Evolutionary conservation across 2,888 invertebrate genomes (phyloP).

Genomic region (Rutpela maculata): DNA sequence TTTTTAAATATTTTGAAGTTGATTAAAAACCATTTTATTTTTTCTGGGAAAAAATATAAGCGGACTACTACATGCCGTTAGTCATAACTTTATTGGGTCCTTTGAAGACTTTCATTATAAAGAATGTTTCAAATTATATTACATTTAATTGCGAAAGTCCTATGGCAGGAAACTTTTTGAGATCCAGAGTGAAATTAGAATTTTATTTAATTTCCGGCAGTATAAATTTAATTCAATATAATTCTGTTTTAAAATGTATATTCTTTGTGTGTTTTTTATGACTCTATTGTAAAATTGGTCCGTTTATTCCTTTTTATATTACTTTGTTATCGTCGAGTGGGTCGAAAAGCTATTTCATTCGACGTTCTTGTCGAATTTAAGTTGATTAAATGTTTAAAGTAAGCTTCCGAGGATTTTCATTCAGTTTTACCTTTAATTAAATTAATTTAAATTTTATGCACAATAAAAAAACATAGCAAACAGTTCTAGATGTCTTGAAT

Average conservation of each 20-base stretch:
- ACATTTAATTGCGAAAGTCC: neutral
- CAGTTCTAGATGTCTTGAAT: no score
- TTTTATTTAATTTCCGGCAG: neutral
- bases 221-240: neutral
- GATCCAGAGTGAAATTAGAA: neutral
- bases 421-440: conserved; percentile 36
- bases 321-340: conserved; percentile 35
- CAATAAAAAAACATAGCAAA: no score
- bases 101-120: no score
- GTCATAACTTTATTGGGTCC: no score
- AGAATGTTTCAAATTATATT: neutral
- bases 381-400: conserved; percentile 40
- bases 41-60: no score
- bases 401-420: conserved; percentile 27
- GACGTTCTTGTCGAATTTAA: conserved; percentile 41
- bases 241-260: conserved; percentile 15
- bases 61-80: no score
- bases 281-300: conserved; percentile 31
- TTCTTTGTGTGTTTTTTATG: conserved; percentile 11
- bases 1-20: no score
- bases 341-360: conserved; percentile 37
- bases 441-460: conserved; percentile 2
- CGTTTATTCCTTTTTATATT: conserved; percentile 37
- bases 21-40: no score
- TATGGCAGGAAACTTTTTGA: neutral